These are phyloP conservation scores for Linnaemya tessellans DNA, from an alignment of 2,888 invertebrate genomes.

Conservation along the genomic window DNA sequence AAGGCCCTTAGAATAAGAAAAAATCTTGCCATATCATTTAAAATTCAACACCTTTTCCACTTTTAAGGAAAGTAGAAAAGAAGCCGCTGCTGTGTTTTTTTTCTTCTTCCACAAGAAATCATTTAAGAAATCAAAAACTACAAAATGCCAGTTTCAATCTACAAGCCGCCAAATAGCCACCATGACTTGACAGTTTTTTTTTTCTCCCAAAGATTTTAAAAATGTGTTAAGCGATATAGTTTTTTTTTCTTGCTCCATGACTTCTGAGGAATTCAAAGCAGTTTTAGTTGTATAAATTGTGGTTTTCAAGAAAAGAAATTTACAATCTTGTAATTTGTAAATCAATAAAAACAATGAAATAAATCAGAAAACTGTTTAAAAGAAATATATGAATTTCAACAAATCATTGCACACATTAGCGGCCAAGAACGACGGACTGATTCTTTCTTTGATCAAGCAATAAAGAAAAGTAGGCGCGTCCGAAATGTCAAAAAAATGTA, in stretches of 20 bases:
- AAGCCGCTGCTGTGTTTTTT: conserved; percentile 41
- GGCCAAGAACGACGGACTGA: conserved; percentile 49
- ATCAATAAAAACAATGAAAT: conserved; percentile 56
- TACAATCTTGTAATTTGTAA: conserved; percentile 70
- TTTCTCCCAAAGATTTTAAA: conserved; percentile 16
- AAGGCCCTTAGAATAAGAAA: neutral
- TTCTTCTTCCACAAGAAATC: conserved; percentile 25
- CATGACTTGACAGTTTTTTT: conserved; percentile 60
- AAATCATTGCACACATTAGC: conserved; percentile 71
- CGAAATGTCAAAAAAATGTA: conserved; percentile 46
- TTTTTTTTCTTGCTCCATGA: conserved; percentile 20
- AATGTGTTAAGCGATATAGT: conserved; percentile 44
- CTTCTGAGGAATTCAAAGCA: conserved; percentile 58
- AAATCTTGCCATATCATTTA: conserved; percentile 62
- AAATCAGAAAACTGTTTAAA: conserved; percentile 7
- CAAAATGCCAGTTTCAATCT: conserved; percentile 48
- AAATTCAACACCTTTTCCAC: conserved; percentile 61
- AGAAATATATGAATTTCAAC: conserved; percentile 62
- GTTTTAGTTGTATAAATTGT: neutral
- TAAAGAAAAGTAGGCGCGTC: conserved; percentile 59
- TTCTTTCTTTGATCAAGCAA: neutral
- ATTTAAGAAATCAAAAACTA: conserved; percentile 24
- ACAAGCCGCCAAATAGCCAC: conserved; percentile 57
- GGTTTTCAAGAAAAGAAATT: conserved; percentile 8
- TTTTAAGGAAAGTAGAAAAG: conserved; percentile 7